phyloP scores from a whole-genome alignment of 2,888 invertebrate species.

The Serripes groenlandicus region DNA sequence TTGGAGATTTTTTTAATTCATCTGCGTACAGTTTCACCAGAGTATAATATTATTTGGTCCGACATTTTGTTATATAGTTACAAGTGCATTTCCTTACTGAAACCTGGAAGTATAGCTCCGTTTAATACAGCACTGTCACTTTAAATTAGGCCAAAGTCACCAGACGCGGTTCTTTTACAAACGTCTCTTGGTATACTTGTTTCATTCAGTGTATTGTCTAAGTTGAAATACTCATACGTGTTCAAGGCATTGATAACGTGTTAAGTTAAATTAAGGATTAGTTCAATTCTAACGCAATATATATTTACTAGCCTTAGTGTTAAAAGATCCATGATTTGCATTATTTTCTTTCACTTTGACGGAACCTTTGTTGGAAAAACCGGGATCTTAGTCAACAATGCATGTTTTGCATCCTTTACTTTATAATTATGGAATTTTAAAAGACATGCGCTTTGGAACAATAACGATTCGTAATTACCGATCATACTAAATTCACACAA shows the following conservation, averaged over 20 bases:
- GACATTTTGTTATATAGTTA: no score
- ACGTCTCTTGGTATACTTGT: no score
- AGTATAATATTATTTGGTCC: no score
- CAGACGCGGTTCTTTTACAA: no score
- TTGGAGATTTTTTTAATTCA: no score
- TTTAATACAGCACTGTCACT: no score
- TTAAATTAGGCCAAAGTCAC: no score
- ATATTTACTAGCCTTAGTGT: not conserved
- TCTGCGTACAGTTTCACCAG: no score
- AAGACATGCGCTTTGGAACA: not conserved
- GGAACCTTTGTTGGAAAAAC: not conserved
- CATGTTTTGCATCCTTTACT: not conserved
- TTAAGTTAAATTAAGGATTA: not conserved
- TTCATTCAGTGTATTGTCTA: not conserved
- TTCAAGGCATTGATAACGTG: not conserved
- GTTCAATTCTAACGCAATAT: not conserved
- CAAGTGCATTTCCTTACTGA: no score
- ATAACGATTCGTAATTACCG: not conserved
- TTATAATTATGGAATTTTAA: not conserved
- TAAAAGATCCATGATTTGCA: not conserved
- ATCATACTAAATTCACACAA: not conserved
- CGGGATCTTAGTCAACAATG: not conserved
- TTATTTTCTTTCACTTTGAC: not conserved
- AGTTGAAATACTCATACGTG: not conserved
- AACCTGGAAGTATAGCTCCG: no score